Conservation (phyloP, 1,140 invertebrate species). For the Apis florea region DNA sequence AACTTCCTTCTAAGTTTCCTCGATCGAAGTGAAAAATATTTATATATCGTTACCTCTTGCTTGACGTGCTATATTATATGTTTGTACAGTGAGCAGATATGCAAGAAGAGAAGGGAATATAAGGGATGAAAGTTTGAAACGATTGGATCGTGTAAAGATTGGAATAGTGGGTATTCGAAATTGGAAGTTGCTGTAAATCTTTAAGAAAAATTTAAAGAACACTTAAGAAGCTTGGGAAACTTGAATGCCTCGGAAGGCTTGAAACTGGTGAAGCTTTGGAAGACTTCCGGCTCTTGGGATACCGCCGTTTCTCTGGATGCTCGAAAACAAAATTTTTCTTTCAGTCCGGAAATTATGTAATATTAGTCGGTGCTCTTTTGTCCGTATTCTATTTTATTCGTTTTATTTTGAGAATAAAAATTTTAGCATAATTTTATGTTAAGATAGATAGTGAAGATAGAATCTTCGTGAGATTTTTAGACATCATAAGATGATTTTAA, state of each 20-base stretch:
- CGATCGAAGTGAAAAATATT: background rate
- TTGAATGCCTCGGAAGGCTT: background rate
- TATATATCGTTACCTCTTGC: background rate
- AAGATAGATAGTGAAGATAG: too few relatives aligned
- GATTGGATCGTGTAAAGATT: background rate
- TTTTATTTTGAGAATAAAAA: background rate
- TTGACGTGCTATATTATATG: too few relatives aligned
- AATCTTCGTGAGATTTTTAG: too few relatives aligned
- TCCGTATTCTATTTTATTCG: background rate
- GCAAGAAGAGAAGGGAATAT: background rate
- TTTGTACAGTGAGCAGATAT: too few relatives aligned
- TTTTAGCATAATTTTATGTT: too few relatives aligned
- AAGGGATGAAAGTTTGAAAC: too few relatives aligned
- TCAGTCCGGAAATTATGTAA: background rate
- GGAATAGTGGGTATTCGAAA: background rate
- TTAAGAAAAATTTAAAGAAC: background rate
- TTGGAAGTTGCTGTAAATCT: background rate
- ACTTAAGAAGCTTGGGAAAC: background rate
- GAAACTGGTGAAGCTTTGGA: background rate
- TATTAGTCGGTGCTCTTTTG: background rate
- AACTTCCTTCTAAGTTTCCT: background rate
- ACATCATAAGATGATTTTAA: too few relatives aligned
- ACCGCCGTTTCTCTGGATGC: background rate
- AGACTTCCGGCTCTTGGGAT: background rate
- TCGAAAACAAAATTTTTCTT: background rate